Base-by-base conservation (phyloP, 1,140 invertebrate genomes). In the Solen grandis region DNA sequence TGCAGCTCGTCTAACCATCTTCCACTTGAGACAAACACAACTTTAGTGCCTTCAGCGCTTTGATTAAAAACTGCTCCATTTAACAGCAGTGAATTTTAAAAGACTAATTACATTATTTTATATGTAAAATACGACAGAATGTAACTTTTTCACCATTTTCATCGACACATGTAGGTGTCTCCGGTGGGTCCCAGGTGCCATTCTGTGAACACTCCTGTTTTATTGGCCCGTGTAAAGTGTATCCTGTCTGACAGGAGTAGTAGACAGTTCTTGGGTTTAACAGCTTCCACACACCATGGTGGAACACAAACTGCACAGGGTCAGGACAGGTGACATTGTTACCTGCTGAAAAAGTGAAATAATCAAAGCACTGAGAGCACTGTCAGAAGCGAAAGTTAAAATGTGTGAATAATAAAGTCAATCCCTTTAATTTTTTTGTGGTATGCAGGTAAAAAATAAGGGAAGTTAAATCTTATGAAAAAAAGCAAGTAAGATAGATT, bases 261-360 rank as follows among this genome's bases (percentile, higher is more conserved):
- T 29, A n/a, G 31, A 74, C 31, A 8, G 57, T 74, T 25, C 62
- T 62, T 38, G 70, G 59, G 46, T 31, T 46, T 62, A 46, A 35
- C 46, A 27, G 8, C 41, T 31, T 69, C 66, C 66, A 69, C 0
- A 31, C 27, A 33, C 66, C 66, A 69, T 69, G n/a, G 29, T 55
- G 50, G 35, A 69, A 69, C 3, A 50, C 50, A 31, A n/a, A 19
- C 5, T 41, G 66, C 19, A 5, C 19, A n/a, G n/a, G n/a, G n/a
- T n/a, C n/a, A n/a, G 36, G 1, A 35, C 66, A 69, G 27, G 29
- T 22, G 13, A 10, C 19, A 29, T 29, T 33, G 36, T 31, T 27
- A 31, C 29, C 66, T 68, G 10, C 8, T n/a, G 13, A 59, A 50
- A 68, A 50, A 22, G 52, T n/a, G n/a, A 50, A 50, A 50, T n/a